Evolutionary conservation across 1,140 invertebrate genomes (phyloP), one percentile per base, ranked within the genome.

Genomic region (Aphelinus certus): DNA sequence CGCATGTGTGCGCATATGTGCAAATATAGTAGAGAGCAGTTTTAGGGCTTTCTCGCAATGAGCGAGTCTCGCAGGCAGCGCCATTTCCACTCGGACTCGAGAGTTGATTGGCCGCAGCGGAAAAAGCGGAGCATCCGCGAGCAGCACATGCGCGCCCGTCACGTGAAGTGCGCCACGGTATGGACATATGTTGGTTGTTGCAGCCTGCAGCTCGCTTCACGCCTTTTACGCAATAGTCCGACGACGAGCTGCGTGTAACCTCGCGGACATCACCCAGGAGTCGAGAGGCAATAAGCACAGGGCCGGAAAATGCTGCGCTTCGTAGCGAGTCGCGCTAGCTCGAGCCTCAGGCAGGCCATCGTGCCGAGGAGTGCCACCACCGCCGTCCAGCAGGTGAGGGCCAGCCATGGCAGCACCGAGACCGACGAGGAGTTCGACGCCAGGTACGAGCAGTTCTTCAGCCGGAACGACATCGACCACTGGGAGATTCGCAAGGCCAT

Each of bases 401-500:
- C 74, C 1, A 78, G 79, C 67, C 85, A 85, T 68, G 86, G 82
- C 1, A 79, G 83, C 67, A 58, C 42, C 3, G 89, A 91, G 76
- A 87, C 89, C 9, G 93, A 94, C 63, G 93, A 92, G 78, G 91
- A 94, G 81, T 94, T 94, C 82, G 93, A 94, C 83, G 86, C 88
- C 43, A 89, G 95, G 83, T 97, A 95, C 86, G 93, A 94, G 84
- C 90, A 92, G 45, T 98, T 92, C 86, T 97, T 99, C 89, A 95
- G 92, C 84, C 91, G 95, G 65, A 90, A 91, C 58, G 95, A 98
- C 80, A 96, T 99, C 84, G 98, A 99, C 89, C 93, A 94, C 57
- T 99, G 98, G 98, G 96, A 98, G 89, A 91, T 98, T 76, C 92
- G 98, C 45, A 95, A 97, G 85, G 94, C 91, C 49, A 94, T 95